Evolutionary conservation across 2,797 vertebrate species (phyloP), one percentile per base, ranked within the genome.

Genomic region (Halcyon badia): DNA sequence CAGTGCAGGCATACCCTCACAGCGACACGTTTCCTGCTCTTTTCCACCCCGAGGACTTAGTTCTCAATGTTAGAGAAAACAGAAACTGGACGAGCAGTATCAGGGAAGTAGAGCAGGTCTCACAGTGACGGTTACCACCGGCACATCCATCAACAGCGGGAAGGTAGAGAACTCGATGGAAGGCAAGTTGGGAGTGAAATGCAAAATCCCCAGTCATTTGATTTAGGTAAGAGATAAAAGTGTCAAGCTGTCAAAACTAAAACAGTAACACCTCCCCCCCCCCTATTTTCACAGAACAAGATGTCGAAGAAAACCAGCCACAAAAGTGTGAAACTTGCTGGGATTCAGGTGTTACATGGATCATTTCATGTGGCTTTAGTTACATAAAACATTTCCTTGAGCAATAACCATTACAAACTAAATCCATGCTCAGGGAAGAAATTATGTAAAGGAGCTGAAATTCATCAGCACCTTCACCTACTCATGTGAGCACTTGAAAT

Each of bases 361-460:
- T 76, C 56, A 56, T 75, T 94, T 94, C 8, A 61, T 48, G 83
- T 49, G 71, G 71, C 57, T 80, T 80, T 48, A 92, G 83, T 68
- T 78, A 94, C 24, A 95, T 49, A 61, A 94, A 87, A 92, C 8
- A 46, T 54, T 93, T 90, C 77, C 92, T 89, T 87, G 41, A 80
- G 87, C 71, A 95, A 92, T 31, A 96, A 89, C 73, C 37, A 83
- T 78, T 78, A 86, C 70, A 94, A 89, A 95, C 39, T 83, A 89
- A 96, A 95, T 76, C 69, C 66, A 79, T 16, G 10, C 75, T 90
- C 76, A 64, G 54, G 69, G 70, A 93, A 92, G 84, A 93, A 93
- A 90, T 77, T 73, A 92, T 76, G 92, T 85, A 75, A 96, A 85
- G 77, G 28, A 83, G 61, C 37, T 87, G 91, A 97, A 96, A 95